Evolutionary conservation across 2,113 vertebrate species (phyloP).

Genomic region (Ceyx melanurus): DNA sequence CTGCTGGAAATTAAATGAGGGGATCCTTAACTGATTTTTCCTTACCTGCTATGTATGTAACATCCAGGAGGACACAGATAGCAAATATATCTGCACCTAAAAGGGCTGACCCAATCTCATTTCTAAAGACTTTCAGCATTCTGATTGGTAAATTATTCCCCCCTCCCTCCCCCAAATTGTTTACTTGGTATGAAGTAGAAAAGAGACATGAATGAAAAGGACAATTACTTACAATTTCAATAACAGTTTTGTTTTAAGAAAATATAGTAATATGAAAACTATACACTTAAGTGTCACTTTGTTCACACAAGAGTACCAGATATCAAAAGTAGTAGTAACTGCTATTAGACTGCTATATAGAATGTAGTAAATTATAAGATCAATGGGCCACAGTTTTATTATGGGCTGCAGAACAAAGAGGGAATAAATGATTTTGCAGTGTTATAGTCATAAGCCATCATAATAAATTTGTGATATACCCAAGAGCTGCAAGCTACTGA

Average conservation of each 20-base stretch:
- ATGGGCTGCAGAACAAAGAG: neutral
- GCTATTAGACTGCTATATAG: neutral
- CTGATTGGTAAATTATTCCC: neutral
- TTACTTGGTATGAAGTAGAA: neutral
- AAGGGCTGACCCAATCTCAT: neutral
- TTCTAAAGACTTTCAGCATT: conserved; percentile 22
- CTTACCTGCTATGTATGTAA: neutral
- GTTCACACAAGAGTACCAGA: neutral
- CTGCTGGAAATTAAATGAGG: neutral
- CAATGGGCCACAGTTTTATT: neutral
- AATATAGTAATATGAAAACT: neutral
- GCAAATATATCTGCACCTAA: neutral
- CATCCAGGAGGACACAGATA: neutral
- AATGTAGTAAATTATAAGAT: conserved; percentile 31
- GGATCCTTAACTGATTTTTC: neutral
- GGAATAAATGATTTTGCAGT: neutral
- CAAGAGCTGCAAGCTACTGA: neutral
- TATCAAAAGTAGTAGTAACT: conserved; percentile 19
- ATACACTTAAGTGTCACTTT: conserved; percentile 11
- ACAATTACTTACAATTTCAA: neutral
- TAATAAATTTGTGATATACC: neutral
- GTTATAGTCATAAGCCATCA: conserved; percentile 7
- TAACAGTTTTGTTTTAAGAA: neutral
- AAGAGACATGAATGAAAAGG: neutral
- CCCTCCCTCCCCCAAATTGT: neutral